These are phyloP conservation scores for Enteromius mattozi DNA, from an alignment of 2,797 vertebrate genomes.

Conservation along the genomic window DNA sequence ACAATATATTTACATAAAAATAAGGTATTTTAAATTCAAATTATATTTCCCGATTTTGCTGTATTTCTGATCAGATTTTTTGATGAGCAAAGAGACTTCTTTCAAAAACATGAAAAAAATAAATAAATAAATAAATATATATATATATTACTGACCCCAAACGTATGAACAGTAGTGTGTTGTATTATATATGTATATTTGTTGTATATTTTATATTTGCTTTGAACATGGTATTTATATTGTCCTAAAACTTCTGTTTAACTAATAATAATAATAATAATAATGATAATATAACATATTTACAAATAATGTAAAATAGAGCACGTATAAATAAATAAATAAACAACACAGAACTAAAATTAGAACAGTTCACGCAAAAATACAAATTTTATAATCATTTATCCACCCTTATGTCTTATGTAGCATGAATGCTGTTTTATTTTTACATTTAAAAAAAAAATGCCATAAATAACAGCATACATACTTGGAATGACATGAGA, in stretches of 20 bases:
- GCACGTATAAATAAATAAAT: no score
- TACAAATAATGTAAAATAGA: background rate
- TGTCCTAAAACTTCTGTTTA: background rate
- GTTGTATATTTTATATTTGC: background rate
- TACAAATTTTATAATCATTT: background rate
- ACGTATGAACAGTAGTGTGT: background rate
- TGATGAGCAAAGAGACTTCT: background rate
- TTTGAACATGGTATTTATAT: background rate
- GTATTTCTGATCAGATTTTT: background rate
- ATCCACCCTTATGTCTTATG: background rate
- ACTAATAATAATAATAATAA: background rate
- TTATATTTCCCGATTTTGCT: background rate
- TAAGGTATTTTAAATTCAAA: background rate
- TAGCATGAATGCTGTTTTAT: background rate
- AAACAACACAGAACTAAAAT: background rate
- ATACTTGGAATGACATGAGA: constrained; percentile 31
- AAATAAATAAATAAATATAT: no score
- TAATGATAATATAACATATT: background rate
- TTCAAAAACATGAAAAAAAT: background rate
- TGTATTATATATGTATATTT: background rate
- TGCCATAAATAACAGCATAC: background rate
- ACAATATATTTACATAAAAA: background rate
- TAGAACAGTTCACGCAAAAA: background rate
- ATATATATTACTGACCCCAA: background rate
- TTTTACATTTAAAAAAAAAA: background rate